Conservation (phyloP, 2,888 invertebrate genomes). For the Pristionchus fissidentatus region DNA sequence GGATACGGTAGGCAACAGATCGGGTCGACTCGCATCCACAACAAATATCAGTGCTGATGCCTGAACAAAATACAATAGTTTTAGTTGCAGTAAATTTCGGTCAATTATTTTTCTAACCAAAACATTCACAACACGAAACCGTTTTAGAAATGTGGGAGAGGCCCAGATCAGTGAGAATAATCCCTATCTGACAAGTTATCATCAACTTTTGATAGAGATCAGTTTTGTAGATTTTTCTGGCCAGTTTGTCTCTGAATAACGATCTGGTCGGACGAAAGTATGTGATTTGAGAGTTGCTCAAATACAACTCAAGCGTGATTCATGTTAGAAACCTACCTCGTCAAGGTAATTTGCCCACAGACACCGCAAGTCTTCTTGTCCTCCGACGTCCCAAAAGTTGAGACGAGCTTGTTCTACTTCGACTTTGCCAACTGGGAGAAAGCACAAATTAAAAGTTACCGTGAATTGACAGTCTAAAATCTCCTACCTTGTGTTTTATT, state of each 20-base stretch:
- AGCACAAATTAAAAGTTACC: no score
- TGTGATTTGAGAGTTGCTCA: no score
- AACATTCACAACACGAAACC: no score
- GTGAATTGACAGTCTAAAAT: neutral
- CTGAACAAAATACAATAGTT: slow-evolving; percentile 24
- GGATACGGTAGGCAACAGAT: slow-evolving; percentile 62
- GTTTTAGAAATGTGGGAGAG: no score
- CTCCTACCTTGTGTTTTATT: slow-evolving; percentile 36
- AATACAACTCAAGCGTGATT: no score
- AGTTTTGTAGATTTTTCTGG: no score
- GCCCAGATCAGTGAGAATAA: no score
- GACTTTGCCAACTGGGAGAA: slow-evolving; percentile 86
- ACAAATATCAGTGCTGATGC: slow-evolving; percentile 72
- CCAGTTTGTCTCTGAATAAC: no score
- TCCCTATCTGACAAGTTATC: no score
- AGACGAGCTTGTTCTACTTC: slow-evolving; percentile 90
- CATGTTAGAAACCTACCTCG: slow-evolving; percentile 53
- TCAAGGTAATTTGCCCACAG: slow-evolving; percentile 89
- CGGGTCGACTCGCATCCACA: slow-evolving; percentile 66
- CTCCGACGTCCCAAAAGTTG: slow-evolving; percentile 98
- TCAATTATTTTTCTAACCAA: no score
- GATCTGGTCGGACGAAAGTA: no score
- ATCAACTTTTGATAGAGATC: no score
- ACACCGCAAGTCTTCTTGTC: slow-evolving; percentile 95
- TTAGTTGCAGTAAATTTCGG: neutral